Conservation (phyloP, 2,888 invertebrate species). For the Kryphioiulus occultus region DNA sequence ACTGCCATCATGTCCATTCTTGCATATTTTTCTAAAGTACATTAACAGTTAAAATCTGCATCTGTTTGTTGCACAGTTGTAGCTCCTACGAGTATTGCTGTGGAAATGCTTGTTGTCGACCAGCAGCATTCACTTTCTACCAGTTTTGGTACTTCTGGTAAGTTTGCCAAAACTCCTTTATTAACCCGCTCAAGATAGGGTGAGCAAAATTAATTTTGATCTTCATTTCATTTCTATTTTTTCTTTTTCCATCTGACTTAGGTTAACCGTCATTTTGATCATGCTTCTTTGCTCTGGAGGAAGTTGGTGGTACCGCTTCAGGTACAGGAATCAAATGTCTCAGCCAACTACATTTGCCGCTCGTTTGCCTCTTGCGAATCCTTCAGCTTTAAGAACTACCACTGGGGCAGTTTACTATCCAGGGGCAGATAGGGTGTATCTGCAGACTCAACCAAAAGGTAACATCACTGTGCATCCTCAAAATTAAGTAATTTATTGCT, state of each 20-base stretch:
- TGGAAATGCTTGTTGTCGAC: constrained; percentile 67
- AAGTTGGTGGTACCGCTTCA: constrained; percentile 67
- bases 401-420: constrained; percentile 52
- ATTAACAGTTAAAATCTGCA: neutral
- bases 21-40: neutral
- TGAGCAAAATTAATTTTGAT: no score
- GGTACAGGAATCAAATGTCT: constrained; percentile 48
- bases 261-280: constrained; percentile 67
- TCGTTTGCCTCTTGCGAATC: neutral
- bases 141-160: constrained; percentile 70
- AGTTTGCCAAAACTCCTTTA: constrained; percentile 54
- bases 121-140: constrained; percentile 67
- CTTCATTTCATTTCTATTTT: neutral
- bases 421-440: constrained; percentile 50
- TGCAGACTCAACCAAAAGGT: constrained; percentile 49
- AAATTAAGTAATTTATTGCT: no score
- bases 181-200: no score
- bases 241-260: constrained; percentile 55
- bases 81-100: constrained; percentile 66
- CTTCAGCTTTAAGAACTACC: neutral
- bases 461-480: neutral
- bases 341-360: constrained; percentile 12
- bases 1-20: neutral
- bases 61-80: constrained; percentile 55
- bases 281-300: constrained; percentile 68